A percentile compares a stretch with the other conserved stretches of the same genome.
phyloP scores from a whole-genome alignment of 2,113 vertebrate species.

The Galeopterus variegatus region DNA sequence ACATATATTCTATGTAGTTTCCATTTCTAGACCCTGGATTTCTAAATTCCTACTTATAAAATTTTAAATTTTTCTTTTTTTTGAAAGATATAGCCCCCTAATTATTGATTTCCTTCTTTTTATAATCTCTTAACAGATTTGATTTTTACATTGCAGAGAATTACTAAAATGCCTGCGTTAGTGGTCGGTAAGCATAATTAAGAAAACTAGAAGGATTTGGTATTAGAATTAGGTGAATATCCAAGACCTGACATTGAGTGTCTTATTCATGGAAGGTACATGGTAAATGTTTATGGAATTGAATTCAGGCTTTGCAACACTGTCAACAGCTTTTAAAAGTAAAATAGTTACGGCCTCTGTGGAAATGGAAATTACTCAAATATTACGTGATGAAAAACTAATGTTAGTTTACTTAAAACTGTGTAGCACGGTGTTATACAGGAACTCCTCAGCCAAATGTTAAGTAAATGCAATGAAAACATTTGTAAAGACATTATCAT shows the following conservation, averaged over 20 bases:
- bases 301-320: background rate
- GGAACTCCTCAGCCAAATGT: conserved; percentile 37
- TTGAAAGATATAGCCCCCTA: background rate
- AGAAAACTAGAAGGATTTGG: conserved; percentile 4
- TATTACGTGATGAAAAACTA: conserved; percentile 58
- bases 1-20: conserved; percentile 83
- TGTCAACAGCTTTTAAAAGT: conserved; percentile 40
- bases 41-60: conserved; percentile 82
- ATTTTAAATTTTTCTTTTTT: conserved; percentile 70
- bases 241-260: background rate
- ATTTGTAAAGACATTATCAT: conserved; percentile 23
- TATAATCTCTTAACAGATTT: conserved; percentile 45
- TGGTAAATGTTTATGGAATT: background rate
- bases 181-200: background rate
- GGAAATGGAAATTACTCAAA: conserved; percentile 61
- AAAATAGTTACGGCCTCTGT: conserved; percentile 23
- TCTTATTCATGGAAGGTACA: background rate
- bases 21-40: conserved; percentile 80
- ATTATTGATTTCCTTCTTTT: conserved; percentile 71
- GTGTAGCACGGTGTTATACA: background rate
- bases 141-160: conserved; percentile 32
- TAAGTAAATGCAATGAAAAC: conserved; percentile 36
- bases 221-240: background rate
- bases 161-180: conserved; percentile 40
- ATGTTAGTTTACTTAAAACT: conserved; percentile 57